Conservation (phyloP, 2,888 invertebrate genomes). For the Gastrophysa polygoni region DNA sequence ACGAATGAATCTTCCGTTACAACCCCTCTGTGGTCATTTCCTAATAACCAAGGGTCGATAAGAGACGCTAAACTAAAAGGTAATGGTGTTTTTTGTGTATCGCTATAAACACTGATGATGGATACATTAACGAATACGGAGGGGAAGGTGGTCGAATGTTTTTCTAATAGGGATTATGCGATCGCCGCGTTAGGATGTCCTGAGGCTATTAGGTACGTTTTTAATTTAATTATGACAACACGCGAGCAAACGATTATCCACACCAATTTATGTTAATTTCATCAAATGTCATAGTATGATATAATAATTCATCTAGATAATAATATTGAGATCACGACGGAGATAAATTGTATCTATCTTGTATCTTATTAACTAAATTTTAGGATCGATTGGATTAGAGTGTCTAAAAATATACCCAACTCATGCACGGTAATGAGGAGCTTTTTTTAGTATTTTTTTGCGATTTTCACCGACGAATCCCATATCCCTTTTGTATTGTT, state of each 20-base stretch:
- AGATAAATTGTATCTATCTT: no score
- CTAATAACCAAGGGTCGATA: conserved; percentile 39
- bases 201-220: conserved; percentile 22
- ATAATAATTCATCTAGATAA: no score
- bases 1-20: conserved; percentile 6
- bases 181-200: conserved; percentile 19
- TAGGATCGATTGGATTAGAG: no score
- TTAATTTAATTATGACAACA: conserved; percentile 34
- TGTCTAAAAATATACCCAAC: no score
- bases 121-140: conserved; percentile 34
- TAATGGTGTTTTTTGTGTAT: conserved; percentile 42
- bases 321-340: no score
- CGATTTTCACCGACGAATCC: no score
- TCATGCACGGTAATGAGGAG: no score
- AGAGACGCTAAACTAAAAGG: conserved; percentile 42
- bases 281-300: no score
- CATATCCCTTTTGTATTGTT: no score
- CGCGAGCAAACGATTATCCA: conserved; percentile 31
- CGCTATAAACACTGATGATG: conserved; percentile 40
- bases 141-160: conserved; percentile 31
- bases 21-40: conserved; percentile 38
- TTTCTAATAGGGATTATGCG: conserved; percentile 32
- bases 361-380: no score
- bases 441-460: no score
- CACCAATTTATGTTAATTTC: conserved; percentile 25